Evolutionary conservation across 1,140 invertebrate species (phyloP).

Genomic region (Sinonovacula constricta): DNA sequence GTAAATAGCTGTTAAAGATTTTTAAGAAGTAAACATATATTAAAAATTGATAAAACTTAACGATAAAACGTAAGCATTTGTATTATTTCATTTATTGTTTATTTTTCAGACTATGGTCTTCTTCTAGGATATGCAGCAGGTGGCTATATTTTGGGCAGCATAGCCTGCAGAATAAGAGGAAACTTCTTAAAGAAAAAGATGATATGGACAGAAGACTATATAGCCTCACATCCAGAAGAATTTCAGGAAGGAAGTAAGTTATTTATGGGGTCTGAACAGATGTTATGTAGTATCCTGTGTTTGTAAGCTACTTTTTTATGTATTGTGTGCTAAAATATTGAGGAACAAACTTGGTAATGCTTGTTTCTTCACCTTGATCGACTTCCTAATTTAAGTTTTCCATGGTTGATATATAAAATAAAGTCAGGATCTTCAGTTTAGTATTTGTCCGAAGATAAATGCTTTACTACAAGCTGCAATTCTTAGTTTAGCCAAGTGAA

Average conservation of each 20-base stretch:
- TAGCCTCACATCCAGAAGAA: slow-evolving; percentile 60
- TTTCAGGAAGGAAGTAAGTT: slow-evolving; percentile 60
- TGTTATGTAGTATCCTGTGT: background rate
- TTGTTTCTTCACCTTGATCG: too few relatives aligned
- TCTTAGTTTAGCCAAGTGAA: too few relatives aligned
- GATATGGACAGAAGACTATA: slow-evolving; percentile 55
- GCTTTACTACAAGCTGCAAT: too few relatives aligned
- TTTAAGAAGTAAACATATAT: background rate
- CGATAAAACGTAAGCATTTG: background rate
- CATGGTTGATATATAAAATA: too few relatives aligned
- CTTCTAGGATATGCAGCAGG: background rate
- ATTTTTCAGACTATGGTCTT: background rate
- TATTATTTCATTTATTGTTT: background rate
- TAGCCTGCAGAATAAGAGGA: background rate
- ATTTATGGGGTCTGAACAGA: too few relatives aligned
- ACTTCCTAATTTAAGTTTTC: too few relatives aligned
- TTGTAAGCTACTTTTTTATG: too few relatives aligned
- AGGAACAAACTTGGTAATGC: background rate
- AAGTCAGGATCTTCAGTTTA: too few relatives aligned
- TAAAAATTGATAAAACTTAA: background rate
- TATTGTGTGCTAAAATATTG: background rate
- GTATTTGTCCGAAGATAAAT: too few relatives aligned
- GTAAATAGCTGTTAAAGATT: background rate
- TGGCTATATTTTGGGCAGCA: slow-evolving; percentile 9
- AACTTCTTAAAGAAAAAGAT: background rate